Base-by-base conservation (phyloP, 2,888 invertebrate species). In the Drosophila antonietae region DNA sequence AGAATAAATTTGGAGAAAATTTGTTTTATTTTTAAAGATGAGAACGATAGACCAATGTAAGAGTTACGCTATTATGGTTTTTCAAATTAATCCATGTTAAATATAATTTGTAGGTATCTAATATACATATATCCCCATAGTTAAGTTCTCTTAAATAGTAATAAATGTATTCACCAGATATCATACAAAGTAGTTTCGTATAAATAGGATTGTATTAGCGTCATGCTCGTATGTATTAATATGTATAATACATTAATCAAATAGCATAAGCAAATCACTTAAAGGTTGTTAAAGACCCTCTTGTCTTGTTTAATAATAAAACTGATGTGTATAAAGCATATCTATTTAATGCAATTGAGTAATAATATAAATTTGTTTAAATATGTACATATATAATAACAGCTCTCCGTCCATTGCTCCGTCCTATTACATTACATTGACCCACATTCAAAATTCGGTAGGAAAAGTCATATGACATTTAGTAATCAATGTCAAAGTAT, bases 21-120 rank as follows among this genome's bases (percentile, higher is more conserved):
- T 44, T 1, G 6, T 14, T 23, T 23, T 23, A 33, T 46, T 10
- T 41, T 41, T 15, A 41, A 52, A 43, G 15, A 14, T 20, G 0
- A 20, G 8, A 20, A 74, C 57, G 44, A 61, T 41, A n/a, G 39
- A 47, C 35, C 18, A 15, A 9, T 31, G 68, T 71, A 68, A 53
- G 18, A 35, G 33, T 18, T 35, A 35, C 33, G 43, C 44, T 23
- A 10, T 59, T 41, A 41, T 20, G 20, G 12, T 14, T 5, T 31
- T 46, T 71, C 53, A 53, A 71, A 60, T 18, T 28, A 14, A 53
- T 60, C 51, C 2, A 33, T 10, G 14, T 35, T 9, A 28, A 33
- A 33, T 35, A 35, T 12, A 6, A n/a, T 12, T 1, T 10, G 9
- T 43, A 10, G 18, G 7, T 1, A 23, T 46, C 20, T 44, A 46